A percentile compares a stretch with the other conserved stretches of the same genome.
Conservation (phyloP, 2,113 vertebrate species). For the Cheirogaleus medius region DNA sequence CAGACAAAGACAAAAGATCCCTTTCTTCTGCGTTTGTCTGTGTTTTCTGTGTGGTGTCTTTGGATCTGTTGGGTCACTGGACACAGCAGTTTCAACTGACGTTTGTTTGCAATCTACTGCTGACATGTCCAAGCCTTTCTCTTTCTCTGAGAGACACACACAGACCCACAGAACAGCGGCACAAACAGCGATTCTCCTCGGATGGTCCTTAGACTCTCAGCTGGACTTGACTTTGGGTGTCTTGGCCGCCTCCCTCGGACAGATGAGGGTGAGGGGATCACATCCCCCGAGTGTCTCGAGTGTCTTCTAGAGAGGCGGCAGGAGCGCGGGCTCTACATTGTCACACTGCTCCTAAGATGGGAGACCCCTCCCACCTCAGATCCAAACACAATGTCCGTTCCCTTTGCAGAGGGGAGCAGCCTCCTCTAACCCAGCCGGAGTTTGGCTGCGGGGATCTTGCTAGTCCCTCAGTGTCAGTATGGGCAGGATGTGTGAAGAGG, state of each 20-base stretch:
- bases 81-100: background rate
- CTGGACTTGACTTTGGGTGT: background rate
- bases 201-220: background rate
- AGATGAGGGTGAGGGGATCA: no score
- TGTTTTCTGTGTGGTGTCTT: background rate
- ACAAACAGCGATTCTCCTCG: background rate
- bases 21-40: no score
- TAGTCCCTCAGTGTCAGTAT: background rate
- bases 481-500: no score
- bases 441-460: background rate
- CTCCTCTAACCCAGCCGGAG: background rate
- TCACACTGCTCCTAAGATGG: background rate
- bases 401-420: background rate
- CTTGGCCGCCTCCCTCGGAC: background rate
- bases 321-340: background rate
- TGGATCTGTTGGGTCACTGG: background rate
- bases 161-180: background rate
- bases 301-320: background rate
- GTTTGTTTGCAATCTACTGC: no score
- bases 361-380: background rate
- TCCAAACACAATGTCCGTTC: background rate
- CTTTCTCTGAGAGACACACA: background rate
- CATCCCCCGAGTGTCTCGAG: background rate
- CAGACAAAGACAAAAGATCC: background rate
- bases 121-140: background rate